Evolutionary conservation across 2,888 invertebrate species (phyloP).

Genomic region (Sepioteuthis lessoniana): DNA sequence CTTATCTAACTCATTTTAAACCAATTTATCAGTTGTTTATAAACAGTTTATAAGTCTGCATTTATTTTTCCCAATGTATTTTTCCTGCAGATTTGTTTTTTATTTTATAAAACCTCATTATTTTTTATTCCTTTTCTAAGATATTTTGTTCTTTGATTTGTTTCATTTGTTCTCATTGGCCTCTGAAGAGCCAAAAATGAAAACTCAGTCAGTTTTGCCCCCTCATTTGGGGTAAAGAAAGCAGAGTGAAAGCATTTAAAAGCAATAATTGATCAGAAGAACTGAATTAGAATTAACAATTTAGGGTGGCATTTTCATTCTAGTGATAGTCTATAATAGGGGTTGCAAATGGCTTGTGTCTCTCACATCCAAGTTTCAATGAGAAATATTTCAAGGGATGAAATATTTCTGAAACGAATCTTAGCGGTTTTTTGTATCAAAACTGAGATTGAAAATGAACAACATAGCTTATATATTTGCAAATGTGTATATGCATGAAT

Average conservation of each 20-base stretch:
- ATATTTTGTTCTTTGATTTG: not conserved
- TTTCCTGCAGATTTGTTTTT: not conserved
- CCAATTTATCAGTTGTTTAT: not conserved
- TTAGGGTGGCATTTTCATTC: not conserved
- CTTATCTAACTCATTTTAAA: too few species aligned
- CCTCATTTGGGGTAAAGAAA: not conserved
- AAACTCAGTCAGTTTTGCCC: not conserved
- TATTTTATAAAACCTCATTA: not conserved
- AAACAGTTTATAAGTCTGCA: not conserved
- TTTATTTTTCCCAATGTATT: not conserved
- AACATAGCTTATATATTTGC: not conserved
- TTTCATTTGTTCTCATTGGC: not conserved
- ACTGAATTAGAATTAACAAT: not conserved
- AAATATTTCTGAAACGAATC: not conserved
- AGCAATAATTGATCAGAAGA: not conserved
- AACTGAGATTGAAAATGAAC: not conserved
- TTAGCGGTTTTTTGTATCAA: not conserved
- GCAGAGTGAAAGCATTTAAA: constrained; percentile 15
- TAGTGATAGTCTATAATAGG: not conserved
- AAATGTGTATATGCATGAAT: not conserved
- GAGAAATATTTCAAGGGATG: not conserved
- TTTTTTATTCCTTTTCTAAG: not conserved
- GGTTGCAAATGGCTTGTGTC: not conserved
- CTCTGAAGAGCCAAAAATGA: not conserved
- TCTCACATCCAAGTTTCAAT: not conserved